Evolutionary conservation across 2,797 vertebrate genomes (phyloP), one percentile per base, ranked within the genome.

Genomic region (Pipistrellus kuhlii): DNA sequence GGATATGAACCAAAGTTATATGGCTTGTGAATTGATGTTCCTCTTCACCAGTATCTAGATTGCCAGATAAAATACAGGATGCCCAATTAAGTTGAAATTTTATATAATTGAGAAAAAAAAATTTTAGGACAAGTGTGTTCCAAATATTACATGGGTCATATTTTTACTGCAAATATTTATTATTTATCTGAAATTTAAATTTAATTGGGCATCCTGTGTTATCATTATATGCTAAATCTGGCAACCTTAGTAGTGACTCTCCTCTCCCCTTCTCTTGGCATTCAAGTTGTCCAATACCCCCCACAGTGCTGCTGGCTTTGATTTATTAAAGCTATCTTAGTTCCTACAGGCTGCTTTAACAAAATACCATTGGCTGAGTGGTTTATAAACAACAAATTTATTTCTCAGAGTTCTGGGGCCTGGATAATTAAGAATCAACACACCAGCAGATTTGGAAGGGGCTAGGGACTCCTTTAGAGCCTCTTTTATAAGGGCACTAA

Each of bases 121-220:
- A 59, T 91, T 41, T 23, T 46, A 57, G 12, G 51, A 30, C 55
- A 84, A 53, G 0, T 59, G 20, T 80, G 27, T 59, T n/a, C 2
- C 25, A 66, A 38, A 38, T 78, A 88, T 32, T 78, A 17, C 51
- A 51, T 23, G 25, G 46, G 20, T 9, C 53, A 41, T 76, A 66
- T 59, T 64, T 86, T 75, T 32, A 32, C 15, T 82, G 21, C 53
- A 93, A 53, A 69, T 85, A 87, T 91, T 87, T 89, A 25, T 81
- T 55, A 23, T 88, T 86, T 77, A 77, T 81, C 32, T 93, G 84
- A 91, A 84, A 83, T 66, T 76, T 62, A 66, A 30, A 85, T 72
- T 88, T 91, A 88, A n/a, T 10, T 83, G 51, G 38, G 1, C 6
- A 41, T 68, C 30, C 51, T 57, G 1, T 64, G 35, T 83, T 77